A percentile compares a stretch with the other conserved stretches of the same genome.
Conservation (phyloP, 1,140 invertebrate genomes). For the Littorina saxatilis region DNA sequence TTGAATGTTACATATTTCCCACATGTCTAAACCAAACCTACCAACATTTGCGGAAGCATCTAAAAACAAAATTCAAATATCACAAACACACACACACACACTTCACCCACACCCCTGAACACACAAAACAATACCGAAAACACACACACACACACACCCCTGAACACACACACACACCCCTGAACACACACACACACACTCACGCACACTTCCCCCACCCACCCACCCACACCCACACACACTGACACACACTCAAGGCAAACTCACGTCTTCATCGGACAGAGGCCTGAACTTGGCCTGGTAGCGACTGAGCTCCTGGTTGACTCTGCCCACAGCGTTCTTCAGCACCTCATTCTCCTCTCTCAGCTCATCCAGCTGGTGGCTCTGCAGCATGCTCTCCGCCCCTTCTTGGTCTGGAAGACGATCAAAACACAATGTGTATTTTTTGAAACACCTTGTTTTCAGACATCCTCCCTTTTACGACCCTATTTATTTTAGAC, state of each 20-base stretch:
- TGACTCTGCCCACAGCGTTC: constrained; percentile 64
- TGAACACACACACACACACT: not conserved
- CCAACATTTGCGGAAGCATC: too few species aligned
- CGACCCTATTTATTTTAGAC: too few species aligned
- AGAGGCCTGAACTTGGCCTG: constrained; percentile 68
- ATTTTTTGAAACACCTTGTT: too few species aligned
- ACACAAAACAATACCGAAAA: too few species aligned
- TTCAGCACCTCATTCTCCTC: constrained; percentile 69
- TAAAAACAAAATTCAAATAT: too few species aligned
- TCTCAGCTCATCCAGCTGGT: constrained; percentile 66
- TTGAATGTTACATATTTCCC: too few species aligned
- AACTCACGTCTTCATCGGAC: constrained; percentile 51
- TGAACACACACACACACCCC: not conserved
- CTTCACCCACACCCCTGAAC: not conserved
- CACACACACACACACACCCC: not conserved
- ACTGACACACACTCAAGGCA: not conserved
- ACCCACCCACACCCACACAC: not conserved
- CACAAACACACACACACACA: constrained; percentile 1
- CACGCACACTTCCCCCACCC: not conserved
- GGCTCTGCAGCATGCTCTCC: constrained; percentile 53
- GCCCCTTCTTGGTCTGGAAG: constrained; percentile 60
- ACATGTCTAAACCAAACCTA: too few species aligned
- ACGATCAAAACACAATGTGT: too few species aligned
- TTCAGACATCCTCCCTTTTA: too few species aligned
- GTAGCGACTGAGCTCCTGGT: constrained; percentile 67